Evolutionary conservation across 2,113 vertebrate species (phyloP).

Genomic region (Ophiodon elongatus): DNA sequence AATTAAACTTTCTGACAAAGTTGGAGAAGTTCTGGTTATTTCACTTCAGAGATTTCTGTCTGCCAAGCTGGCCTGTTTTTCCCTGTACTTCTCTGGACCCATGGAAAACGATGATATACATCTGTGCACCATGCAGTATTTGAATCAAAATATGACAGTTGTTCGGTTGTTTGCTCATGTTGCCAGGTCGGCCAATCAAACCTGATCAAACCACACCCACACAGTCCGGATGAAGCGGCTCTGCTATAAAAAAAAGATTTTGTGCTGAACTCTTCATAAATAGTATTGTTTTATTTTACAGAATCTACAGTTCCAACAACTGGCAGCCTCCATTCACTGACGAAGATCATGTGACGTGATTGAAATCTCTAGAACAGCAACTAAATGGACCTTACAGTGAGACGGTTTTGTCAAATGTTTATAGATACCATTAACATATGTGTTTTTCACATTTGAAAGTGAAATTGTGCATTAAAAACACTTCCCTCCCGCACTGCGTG

Average conservation of each 20-base stretch:
- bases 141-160: neutral
- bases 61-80: neutral
- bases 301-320: neutral
- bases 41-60: neutral
- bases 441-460: constrained; percentile 27
- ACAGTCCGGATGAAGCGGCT: neutral
- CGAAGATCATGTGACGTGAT: constrained; percentile 10
- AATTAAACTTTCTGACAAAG: neutral
- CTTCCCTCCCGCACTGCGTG: constrained; percentile 56
- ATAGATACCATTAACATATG: constrained; percentile 3
- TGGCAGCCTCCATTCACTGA: constrained; percentile 8
- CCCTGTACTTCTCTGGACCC: neutral
- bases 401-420: constrained; percentile 16
- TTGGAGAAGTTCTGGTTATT: neutral
- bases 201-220: neutral
- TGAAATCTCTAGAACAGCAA: neutral
- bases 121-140: neutral
- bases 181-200: neutral
- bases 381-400: constrained; percentile 23
- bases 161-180: neutral
- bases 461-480: constrained; percentile 34
- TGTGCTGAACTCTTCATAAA: neutral
- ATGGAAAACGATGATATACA: neutral
- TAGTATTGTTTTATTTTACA: neutral
- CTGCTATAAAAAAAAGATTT: no score